Conservation (phyloP, 2,888 invertebrate genomes). For the Tholera decimalis region DNA sequence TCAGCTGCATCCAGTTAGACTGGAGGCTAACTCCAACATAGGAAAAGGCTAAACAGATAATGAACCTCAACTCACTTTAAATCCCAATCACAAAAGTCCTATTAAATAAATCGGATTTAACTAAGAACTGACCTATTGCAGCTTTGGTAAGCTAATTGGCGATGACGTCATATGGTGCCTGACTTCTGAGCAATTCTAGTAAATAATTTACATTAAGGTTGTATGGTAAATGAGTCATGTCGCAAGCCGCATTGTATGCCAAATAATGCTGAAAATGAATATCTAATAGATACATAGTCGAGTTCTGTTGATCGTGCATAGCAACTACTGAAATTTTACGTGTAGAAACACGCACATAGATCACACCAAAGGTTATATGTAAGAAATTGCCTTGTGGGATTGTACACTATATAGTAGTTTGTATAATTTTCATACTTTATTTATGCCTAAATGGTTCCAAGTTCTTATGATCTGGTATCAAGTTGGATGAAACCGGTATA, state of each 20-base stretch:
- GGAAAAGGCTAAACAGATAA: too few species aligned
- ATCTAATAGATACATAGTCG: not conserved
- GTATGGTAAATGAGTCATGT: conserved; percentile 34
- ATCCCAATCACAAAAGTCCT: not conserved
- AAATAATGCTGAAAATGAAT: conserved; percentile 1
- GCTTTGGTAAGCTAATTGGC: conserved; percentile 14
- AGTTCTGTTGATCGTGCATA: not conserved
- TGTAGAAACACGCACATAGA: too few species aligned
- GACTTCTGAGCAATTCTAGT: conserved; percentile 25
- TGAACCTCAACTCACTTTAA: not conserved
- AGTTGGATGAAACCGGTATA: too few species aligned
- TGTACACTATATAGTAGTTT: too few species aligned
- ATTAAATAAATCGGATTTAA: not conserved
- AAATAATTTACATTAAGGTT: conserved; percentile 45
- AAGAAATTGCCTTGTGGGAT: too few species aligned
- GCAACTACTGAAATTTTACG: not conserved
- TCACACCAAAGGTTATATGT: too few species aligned
- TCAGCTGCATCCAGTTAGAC: too few species aligned
- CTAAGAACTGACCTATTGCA: conserved; percentile 12
- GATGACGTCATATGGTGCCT: conserved; percentile 25
- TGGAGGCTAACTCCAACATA: too few species aligned
- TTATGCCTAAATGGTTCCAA: too few species aligned
- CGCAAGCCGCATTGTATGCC: conserved; percentile 15
- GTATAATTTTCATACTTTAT: too few species aligned
- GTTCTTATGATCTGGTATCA: too few species aligned